These are phyloP conservation scores for Orthonevra nobilis DNA, from an alignment of 2,888 invertebrate species.

Conservation along the genomic window DNA sequence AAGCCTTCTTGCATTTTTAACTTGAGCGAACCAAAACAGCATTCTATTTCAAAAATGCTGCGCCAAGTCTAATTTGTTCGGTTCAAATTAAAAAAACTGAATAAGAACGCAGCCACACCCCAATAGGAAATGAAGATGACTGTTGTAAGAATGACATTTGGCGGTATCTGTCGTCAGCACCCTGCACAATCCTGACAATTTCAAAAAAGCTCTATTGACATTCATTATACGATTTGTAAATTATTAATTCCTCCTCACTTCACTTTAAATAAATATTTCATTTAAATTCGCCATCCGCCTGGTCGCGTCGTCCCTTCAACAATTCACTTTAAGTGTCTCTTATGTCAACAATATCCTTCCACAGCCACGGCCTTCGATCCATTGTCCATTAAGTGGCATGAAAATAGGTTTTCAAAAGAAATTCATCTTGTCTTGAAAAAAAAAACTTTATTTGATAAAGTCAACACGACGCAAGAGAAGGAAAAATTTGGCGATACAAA, in stretches of 20 bases:
- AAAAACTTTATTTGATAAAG: neutral
- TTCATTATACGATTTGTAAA: no score
- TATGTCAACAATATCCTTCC: constrained; percentile 51
- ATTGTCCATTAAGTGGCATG: constrained; percentile 23
- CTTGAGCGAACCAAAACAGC: no score
- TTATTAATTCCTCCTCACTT: neutral
- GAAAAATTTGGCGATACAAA: constrained; percentile 17
- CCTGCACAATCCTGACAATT: no score
- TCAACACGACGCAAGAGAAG: constrained; percentile 12
- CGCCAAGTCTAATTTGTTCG: no score
- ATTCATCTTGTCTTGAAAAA: constrained; percentile 11
- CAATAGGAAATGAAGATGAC: no score
- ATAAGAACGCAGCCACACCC: no score
- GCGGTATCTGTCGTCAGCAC: no score
- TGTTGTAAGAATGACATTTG: no score
- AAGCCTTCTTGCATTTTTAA: no score
- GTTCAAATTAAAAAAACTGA: no score
- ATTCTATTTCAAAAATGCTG: no score
- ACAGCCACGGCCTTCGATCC: constrained; percentile 40
- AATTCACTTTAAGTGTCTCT: constrained; percentile 35
- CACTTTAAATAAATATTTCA: constrained; percentile 34
- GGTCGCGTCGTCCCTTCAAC: neutral
- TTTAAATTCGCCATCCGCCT: constrained; percentile 6
- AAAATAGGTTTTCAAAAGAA: constrained; percentile 6
- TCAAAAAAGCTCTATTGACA: no score